Percentiles rank a stretch among this genome's conserved stretches.
Evolutionary conservation across 1,140 invertebrate species (phyloP).

Genomic region (Drosophila insularis): DNA sequence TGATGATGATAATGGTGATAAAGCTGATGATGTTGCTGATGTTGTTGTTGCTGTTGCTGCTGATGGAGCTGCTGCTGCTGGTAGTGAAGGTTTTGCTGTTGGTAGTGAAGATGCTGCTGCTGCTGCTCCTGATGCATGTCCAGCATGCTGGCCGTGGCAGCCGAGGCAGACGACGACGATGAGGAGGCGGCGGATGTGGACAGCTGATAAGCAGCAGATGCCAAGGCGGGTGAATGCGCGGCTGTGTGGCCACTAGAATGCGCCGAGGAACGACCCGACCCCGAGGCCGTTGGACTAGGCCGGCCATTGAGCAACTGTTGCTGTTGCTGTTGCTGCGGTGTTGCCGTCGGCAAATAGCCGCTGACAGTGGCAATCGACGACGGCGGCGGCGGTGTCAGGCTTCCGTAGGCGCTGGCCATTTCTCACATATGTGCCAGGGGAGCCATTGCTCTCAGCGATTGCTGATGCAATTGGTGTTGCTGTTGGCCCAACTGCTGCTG

Average conservation of each 20-base stretch:
- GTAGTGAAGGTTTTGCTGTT: conserved; percentile 54
- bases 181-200: conserved; percentile 34
- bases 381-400: conserved; percentile 54
- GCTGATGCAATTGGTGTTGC: conserved; percentile 83
- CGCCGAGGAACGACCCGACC: conserved; percentile 75
- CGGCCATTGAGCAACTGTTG: conserved; percentile 61
- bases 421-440: conserved; percentile 91
- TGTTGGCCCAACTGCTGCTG: conserved; percentile 67
- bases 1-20: conserved; percentile 56
- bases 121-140: conserved; percentile 68
- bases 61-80: conserved; percentile 41
- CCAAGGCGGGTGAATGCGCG: conserved; percentile 79
- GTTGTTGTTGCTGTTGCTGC: conserved; percentile 56
- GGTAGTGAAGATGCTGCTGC: conserved; percentile 42
- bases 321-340: conserved; percentile 52
- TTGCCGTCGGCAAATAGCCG: conserved; percentile 48
- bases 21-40: conserved; percentile 59
- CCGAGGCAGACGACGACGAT: conserved; percentile 25
- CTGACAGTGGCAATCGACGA: conserved; percentile 28
- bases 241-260: conserved; percentile 70
- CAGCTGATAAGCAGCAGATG: conserved; percentile 67
- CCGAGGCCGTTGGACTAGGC: conserved; percentile 76
- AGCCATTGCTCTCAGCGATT: conserved; percentile 86
- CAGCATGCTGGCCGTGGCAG: conserved; percentile 71
- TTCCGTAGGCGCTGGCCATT: conserved; percentile 80